Percentiles rank a stretch among this genome's conserved stretches.
phyloP scores from a whole-genome alignment of 2,888 invertebrate genomes.

The Bombylius discolor region DNA sequence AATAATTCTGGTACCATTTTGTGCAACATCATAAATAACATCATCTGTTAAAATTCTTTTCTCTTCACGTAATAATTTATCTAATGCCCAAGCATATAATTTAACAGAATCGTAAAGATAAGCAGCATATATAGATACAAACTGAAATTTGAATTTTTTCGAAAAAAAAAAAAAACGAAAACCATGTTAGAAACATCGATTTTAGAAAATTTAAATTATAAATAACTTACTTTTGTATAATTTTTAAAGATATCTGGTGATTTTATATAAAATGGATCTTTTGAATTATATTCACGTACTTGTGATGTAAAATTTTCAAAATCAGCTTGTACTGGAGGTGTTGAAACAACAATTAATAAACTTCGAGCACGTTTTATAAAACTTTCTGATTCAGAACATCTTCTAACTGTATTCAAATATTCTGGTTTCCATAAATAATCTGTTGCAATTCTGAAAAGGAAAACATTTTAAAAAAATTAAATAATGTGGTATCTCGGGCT shows the following conservation, averaged over 20 bases:
- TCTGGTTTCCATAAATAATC: slow-evolving; percentile 65
- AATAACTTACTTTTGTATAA: slow-evolving; percentile 39
- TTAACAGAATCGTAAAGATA: slow-evolving; percentile 90
- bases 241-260: slow-evolving; percentile 46
- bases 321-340: slow-evolving; percentile 56
- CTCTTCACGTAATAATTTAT: slow-evolving; percentile 52
- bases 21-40: slow-evolving; percentile 54
- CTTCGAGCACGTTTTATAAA: slow-evolving; percentile 59
- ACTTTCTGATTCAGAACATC: slow-evolving; percentile 43
- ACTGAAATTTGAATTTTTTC: slow-evolving; percentile 41
- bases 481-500: no score
- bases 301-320: slow-evolving; percentile 64
- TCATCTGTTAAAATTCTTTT: slow-evolving; percentile 44
- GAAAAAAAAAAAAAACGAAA: slow-evolving; percentile 13
- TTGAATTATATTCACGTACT: slow-evolving; percentile 66
- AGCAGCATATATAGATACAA: slow-evolving; percentile 81
- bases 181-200: not conserved
- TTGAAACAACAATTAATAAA: slow-evolving; percentile 76
- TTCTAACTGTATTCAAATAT: slow-evolving; percentile 42
- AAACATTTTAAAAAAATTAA: not conserved
- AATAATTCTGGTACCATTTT: slow-evolving; percentile 78
- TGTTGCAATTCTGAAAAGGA: slow-evolving; percentile 44
- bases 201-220: slow-evolving; percentile 3
- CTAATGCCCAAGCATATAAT: slow-evolving; percentile 77
- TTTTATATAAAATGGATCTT: slow-evolving; percentile 68